Evolutionary conservation across 2,113 vertebrate genomes (phyloP), one percentile per base, ranked within the genome.

Genomic region (Tiliqua scincoides): DNA sequence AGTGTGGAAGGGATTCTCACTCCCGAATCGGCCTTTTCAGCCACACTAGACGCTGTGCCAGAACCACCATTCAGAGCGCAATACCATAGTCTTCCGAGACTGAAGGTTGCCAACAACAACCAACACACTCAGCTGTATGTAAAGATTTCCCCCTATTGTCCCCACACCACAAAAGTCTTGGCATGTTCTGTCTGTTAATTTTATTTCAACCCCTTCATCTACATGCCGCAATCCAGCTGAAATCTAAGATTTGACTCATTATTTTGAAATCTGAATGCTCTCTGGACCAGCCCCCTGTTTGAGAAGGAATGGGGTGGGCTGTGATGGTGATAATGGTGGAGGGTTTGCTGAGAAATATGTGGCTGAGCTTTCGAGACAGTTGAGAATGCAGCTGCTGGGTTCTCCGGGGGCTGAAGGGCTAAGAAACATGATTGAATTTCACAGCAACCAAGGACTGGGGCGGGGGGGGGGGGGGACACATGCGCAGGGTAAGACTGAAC

Each of bases 381-480:
- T 90, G 94, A 94, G 92, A 94, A 79, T n/a, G 86, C 95, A 95
- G 94, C 95, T 94, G 94, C 92, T 90, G 89, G 85, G 84, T 82
- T 91, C 63, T 85, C 92, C 86, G 76, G 93, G 93, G 89, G 91
- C 93, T 84, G 63, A 67, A 88, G 93, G 89, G 83, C 91, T 92
- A 87, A 88, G 86, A 90, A 92, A 91, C 82, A 54, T 0, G 93
- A 95, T 95, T 93, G 84, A 93, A 94, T 95, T 95, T 95, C 95
- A 95, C 84, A 93, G 92, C 83, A 81, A 84, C 0, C 43, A 48
- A 6, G 40, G 67, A 5, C 23, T 8, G 43, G 15, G 12, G 40
- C 8, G 20, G 17, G 2, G 4, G 5, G 68, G 27, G 3, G 35
- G 76, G 71, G 73, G 78, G 91, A 4, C 4, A 8, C 43, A 48